Conservation (phyloP, 2,797 vertebrate species). For the Balearica regulorum region DNA sequence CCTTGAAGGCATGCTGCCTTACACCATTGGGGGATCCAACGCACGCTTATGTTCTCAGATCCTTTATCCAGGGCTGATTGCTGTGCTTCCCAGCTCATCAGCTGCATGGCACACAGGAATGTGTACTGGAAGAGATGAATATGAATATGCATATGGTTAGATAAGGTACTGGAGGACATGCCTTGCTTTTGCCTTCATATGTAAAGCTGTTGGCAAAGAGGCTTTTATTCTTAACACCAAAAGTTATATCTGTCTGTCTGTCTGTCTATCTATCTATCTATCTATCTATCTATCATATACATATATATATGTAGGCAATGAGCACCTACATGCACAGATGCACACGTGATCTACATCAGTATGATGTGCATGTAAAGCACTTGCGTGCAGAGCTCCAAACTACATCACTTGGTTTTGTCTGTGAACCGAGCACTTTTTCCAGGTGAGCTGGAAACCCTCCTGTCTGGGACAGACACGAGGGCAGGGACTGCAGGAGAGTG, state of each 20-base stretch:
- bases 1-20: neutral
- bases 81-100: neutral
- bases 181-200: neutral
- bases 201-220: neutral
- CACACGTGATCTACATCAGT: neutral
- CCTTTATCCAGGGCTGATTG: neutral
- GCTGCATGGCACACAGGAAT: neutral
- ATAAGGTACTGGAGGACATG: neutral
- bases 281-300: too few species aligned
- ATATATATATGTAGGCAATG: neutral
- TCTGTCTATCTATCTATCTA: neutral
- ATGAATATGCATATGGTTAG: neutral
- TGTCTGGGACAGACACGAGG: neutral
- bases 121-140: neutral
- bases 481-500: neutral
- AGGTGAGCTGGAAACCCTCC: neutral
- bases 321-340: neutral
- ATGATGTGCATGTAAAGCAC: accelerated
- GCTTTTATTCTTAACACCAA: neutral
- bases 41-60: neutral
- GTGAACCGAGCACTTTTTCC: neutral
- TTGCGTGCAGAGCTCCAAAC: neutral
- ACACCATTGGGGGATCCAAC: neutral
- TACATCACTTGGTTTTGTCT: neutral
- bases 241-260: neutral